phyloP scores from a whole-genome alignment of 2,888 invertebrate genomes.

The Epirrhoe alternata region DNA sequence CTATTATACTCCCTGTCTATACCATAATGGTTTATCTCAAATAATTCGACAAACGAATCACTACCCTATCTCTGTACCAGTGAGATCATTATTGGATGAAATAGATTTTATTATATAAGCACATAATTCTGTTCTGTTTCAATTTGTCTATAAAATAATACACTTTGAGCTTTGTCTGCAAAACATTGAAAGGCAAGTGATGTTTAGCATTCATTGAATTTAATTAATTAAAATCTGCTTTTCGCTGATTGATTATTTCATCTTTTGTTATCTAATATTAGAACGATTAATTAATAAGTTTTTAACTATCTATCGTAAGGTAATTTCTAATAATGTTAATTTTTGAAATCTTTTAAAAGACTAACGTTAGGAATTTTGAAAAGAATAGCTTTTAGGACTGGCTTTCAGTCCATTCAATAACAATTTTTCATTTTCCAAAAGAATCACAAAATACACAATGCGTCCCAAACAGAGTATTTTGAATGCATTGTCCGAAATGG shows the following conservation, averaged over 20 bases:
- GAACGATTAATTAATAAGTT: background rate
- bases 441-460: conserved; percentile 20
- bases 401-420: background rate
- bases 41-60: conserved; percentile 43
- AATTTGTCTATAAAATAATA: conserved; percentile 84
- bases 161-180: conserved; percentile 82
- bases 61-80: conserved; percentile 32
- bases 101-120: conserved; percentile 56
- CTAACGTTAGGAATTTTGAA: too few species aligned
- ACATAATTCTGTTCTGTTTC: conserved; percentile 64
- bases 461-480: conserved; percentile 32
- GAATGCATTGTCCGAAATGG: conserved; percentile 37
- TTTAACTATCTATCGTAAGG: background rate
- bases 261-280: conserved; percentile 18
- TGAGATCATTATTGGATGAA: conserved; percentile 38
- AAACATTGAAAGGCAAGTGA: conserved; percentile 78
- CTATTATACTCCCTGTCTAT: conserved; percentile 69
- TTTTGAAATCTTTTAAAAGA: background rate
- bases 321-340: background rate
- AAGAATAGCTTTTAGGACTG: too few species aligned
- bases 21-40: conserved; percentile 56
- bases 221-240: conserved; percentile 79
- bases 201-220: conserved; percentile 79
- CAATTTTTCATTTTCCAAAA: background rate
- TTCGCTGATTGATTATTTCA: conserved; percentile 60